Conservation (phyloP, 2,113 vertebrate genomes). For the Campylomormyrus numenius region DNA sequence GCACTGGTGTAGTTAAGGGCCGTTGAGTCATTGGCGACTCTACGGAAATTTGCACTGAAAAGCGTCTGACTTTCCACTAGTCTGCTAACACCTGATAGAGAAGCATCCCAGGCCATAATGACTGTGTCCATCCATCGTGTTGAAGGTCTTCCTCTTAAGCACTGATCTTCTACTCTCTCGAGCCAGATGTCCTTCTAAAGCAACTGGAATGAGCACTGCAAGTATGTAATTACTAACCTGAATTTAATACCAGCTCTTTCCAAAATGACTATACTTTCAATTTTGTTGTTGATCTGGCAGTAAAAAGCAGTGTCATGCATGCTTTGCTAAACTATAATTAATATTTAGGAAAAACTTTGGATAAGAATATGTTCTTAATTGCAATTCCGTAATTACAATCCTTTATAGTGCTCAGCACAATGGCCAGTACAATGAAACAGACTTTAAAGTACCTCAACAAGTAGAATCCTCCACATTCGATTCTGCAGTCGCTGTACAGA, state of each 20-base stretch:
- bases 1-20: neutral
- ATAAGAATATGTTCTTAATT: neutral
- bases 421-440: neutral
- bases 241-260: neutral
- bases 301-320: neutral
- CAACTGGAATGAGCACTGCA: neutral
- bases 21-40: neutral
- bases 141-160: neutral
- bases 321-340: neutral
- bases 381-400: neutral
- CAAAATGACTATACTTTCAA: neutral
- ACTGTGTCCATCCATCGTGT: neutral
- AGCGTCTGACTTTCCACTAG: neutral
- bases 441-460: neutral
- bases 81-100: neutral
- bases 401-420: neutral
- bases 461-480: neutral
- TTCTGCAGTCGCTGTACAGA: neutral
- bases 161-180: neutral
- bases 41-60: neutral
- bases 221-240: neutral
- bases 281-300: neutral
- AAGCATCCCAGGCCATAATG: neutral
- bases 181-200: neutral
- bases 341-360: neutral